Base-by-base conservation (phyloP, 2,113 vertebrate species). In the Mirounga angustirostris region DNA sequence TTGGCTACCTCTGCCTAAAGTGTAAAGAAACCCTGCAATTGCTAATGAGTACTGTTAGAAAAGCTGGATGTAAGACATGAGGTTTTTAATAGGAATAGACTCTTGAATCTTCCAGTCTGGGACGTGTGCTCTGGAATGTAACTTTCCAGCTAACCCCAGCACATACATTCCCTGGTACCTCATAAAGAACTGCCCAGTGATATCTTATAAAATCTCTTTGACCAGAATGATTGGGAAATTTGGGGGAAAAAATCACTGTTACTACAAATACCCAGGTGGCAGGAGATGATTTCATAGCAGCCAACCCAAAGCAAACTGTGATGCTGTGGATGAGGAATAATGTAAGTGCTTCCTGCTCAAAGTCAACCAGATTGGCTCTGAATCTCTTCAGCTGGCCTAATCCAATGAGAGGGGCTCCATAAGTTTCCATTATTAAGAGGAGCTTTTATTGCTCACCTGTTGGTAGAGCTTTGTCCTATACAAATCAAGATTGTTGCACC, bases 81-180 rank as follows among this genome's bases (percentile, higher is more conserved):
- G 26, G 7, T 50, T 91, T 91, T 91, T 93, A 79, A n/a, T 54
- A 69, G 22, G 14, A 59, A 88, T 91, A 50, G 4, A 94, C 4
- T 86, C 30, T 14, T 83, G 36, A 89, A 84, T 89, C 30, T 94
- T 92, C 9, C 14, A 63, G 2, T 63, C 3, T 92, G 43, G 40
- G 26, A 28, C 6, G 18, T 67, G 65, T 61, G 22, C 73, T 94
- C 67, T 96, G 36, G 50, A 97, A 74, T 95, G 95, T 81, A 89
- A 54, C 33, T 91, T 19, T 97, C 43, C 26, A 83, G 40, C 21
- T 87, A 63, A 73, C 24, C 2, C 2, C 22, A 84, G 30, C 18
- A 84, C 28, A 65, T 87, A 73, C 4, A 79, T 84, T 19, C 11
- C 33, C 12, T 88, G 59, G 5, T 86, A 85, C 16, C 15, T 93